Conservation (phyloP, 2,888 invertebrate species). For the Rhogogaster chlorosoma region DNA sequence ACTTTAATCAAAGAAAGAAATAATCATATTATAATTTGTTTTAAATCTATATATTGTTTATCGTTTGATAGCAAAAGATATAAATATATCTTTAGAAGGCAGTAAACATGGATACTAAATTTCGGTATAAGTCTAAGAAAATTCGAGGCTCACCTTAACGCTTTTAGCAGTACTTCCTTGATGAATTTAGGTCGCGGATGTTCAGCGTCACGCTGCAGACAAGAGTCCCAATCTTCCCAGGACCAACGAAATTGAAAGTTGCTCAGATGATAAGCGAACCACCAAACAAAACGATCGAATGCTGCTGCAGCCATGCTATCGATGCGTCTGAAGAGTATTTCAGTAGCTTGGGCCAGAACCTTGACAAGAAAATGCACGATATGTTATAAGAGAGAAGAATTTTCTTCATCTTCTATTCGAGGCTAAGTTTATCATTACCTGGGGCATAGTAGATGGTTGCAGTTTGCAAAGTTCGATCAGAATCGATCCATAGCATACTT, state of each 20-base stretch:
- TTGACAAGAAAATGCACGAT: slow-evolving; percentile 58
- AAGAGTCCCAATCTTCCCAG: slow-evolving; percentile 98
- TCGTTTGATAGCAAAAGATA: too few relatives aligned
- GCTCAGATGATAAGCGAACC: slow-evolving; percentile 99
- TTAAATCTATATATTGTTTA: too few relatives aligned
- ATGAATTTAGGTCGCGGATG: slow-evolving; percentile 98
- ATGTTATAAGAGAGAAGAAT: slow-evolving; percentile 6
- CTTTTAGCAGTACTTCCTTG: slow-evolving; percentile 93
- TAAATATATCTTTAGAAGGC: slow-evolving; percentile 51
- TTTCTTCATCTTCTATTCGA: not conserved
- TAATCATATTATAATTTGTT: not conserved
- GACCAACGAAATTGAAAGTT: slow-evolving; percentile 99
- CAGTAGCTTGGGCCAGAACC: slow-evolving; percentile 97
- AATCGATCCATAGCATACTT: slow-evolving; percentile 96
- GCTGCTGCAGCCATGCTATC: slow-evolving; percentile 98
- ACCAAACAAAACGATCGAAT: slow-evolving; percentile 97
- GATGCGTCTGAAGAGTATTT: slow-evolving; percentile 96
- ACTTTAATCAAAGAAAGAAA: too few relatives aligned
- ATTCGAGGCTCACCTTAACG: slow-evolving; percentile 85
- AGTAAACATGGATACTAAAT: slow-evolving; percentile 33
- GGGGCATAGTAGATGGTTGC: slow-evolving; percentile 98
- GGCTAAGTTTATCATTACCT: slow-evolving; percentile 78
- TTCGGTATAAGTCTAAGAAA: slow-evolving; percentile 2
- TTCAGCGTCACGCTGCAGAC: slow-evolving; percentile 90
- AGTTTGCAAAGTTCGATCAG: slow-evolving; percentile 98